Percentiles rank a stretch among this genome's conserved stretches.
These are phyloP conservation scores for Alentia gelatinosa DNA, from an alignment of 2,888 invertebrate species.

Conservation along the genomic window DNA sequence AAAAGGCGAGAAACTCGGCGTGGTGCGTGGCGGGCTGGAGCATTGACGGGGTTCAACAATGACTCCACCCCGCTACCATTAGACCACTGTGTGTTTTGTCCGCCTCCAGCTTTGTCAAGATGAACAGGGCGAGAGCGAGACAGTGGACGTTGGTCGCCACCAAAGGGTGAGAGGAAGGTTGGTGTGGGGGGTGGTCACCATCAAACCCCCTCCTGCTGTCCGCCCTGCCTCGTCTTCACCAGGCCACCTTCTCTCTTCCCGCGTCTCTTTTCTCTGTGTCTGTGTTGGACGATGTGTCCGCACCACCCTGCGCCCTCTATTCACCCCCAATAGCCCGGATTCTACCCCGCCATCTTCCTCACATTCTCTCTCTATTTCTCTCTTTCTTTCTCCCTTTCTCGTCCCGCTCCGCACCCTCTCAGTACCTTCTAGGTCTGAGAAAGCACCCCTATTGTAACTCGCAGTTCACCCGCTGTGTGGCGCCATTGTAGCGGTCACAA, in stretches of 20 bases:
- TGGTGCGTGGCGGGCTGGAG: background rate
- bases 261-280: too few species aligned
- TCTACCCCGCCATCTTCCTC: too few species aligned
- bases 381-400: background rate
- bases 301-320: background rate
- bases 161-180: background rate
- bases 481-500: conserved; percentile 11
- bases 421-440: background rate
- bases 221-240: background rate
- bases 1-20: conserved; percentile 37
- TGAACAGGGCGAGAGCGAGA: conserved; percentile 21
- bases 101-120: background rate
- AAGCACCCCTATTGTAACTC: conserved; percentile 24
- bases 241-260: background rate
- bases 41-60: conserved; percentile 32
- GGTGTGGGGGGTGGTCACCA: background rate
- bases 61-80: conserved; percentile 16
- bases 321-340: background rate
- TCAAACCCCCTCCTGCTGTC: background rate
- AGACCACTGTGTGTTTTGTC: conserved; percentile 32
- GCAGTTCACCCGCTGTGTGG: conserved; percentile 12
- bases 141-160: background rate
- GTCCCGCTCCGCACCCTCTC: background rate
- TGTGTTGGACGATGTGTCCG: background rate
- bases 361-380: background rate